These are phyloP conservation scores for Bubo blakistoni DNA, from an alignment of 2,113 vertebrate species.

Conservation along the genomic window DNA sequence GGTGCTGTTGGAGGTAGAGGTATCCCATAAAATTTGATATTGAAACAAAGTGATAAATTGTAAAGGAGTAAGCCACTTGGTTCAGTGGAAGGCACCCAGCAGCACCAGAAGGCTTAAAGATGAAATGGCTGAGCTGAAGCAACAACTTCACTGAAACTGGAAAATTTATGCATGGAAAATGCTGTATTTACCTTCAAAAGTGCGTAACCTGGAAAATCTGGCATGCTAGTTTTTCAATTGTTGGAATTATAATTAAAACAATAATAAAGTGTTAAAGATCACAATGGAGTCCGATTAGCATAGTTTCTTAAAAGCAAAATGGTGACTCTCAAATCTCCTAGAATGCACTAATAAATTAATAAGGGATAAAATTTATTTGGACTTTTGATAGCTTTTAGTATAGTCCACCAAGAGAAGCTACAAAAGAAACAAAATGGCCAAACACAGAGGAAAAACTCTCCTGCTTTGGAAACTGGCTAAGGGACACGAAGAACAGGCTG, in stretches of 20 bases:
- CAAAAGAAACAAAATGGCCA: neutral
- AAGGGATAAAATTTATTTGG: neutral
- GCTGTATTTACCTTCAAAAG: neutral
- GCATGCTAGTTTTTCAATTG: neutral
- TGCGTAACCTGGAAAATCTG: neutral
- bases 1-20: neutral
- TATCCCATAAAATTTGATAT: neutral
- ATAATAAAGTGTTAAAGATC: neutral
- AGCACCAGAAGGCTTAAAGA: neutral
- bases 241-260: neutral
- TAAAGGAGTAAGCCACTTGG: neutral
- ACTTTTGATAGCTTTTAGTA: neutral
- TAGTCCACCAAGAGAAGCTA: neutral
- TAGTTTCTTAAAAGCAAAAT: neutral
- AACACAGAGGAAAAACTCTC: neutral
- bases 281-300: neutral
- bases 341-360: neutral
- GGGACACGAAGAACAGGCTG: neutral
- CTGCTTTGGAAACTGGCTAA: neutral
- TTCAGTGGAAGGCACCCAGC: neutral
- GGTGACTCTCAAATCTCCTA: neutral
- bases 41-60: neutral
- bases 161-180: neutral
- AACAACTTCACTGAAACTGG: neutral
- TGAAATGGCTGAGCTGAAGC: neutral